phyloP scores from a whole-genome alignment of 2,888 invertebrate species.

The Pandemis cinnamomeana region DNA sequence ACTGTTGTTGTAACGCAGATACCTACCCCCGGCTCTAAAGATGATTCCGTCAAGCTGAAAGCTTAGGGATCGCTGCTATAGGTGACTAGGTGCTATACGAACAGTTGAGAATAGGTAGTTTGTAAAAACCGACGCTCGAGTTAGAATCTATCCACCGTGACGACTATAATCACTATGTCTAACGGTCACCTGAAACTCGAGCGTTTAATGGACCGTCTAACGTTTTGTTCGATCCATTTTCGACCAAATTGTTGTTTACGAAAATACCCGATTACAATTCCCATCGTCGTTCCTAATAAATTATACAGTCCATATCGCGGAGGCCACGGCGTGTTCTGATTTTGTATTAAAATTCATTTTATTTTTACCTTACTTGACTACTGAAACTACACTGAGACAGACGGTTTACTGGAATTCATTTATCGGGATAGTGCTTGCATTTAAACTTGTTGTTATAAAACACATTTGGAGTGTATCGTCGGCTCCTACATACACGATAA shows the following conservation, averaged over 20 bases:
- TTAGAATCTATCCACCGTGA: neutral
- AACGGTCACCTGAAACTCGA: conserved; percentile 1
- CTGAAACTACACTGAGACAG: neutral
- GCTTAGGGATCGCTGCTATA: no score
- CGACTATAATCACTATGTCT: conserved; percentile 1
- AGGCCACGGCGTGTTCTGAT: conserved; percentile 4
- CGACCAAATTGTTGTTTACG: neutral
- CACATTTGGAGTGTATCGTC: no score
- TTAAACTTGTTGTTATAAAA: no score
- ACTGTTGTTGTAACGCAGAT: no score
- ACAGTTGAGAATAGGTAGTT: neutral
- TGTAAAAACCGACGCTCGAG: neutral
- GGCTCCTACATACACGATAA: no score
- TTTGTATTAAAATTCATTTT: neutral
- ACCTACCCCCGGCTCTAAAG: no score
- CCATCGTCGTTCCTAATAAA: conserved; percentile 18
- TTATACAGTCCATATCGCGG: conserved; percentile 39
- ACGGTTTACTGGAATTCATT: neutral
- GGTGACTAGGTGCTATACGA: no score
- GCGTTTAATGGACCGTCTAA: neutral
- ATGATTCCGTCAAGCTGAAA: no score
- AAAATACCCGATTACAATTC: conserved; percentile 25
- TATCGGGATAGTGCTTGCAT: neutral
- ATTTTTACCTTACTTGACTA: neutral
- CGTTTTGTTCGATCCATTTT: neutral